phyloP scores from a whole-genome alignment of 2,888 invertebrate genomes.

The Xanthorhoe spadicearia region DNA sequence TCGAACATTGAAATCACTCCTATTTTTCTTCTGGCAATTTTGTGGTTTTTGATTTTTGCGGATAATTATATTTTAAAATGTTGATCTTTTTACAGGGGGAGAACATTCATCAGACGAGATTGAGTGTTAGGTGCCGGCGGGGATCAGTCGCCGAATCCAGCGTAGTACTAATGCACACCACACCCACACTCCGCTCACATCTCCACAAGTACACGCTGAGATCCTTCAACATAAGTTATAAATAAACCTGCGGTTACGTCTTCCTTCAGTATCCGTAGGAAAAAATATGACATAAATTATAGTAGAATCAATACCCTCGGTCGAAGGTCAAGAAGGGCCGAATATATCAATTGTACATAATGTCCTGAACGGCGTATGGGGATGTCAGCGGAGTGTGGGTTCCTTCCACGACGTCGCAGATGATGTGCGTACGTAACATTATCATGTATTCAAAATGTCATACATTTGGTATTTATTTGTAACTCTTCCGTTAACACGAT shows the following conservation, averaged over 20 bases:
- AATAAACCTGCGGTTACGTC: too few relatives aligned
- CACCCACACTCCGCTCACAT: constrained; percentile 43
- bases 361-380: not conserved
- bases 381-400: constrained; percentile 59
- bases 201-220: constrained; percentile 3
- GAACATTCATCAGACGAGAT: constrained; percentile 94
- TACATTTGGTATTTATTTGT: constrained; percentile 54
- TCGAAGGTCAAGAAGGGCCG: not conserved
- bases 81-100: constrained; percentile 87
- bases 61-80: too few relatives aligned
- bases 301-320: not conserved
- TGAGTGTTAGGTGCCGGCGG: constrained; percentile 85
- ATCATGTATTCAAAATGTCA: constrained; percentile 53
- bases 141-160: constrained; percentile 57
- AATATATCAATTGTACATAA: not conserved
- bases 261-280: too few relatives aligned
- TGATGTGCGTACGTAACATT: constrained; percentile 75
- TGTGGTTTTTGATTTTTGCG: too few relatives aligned
- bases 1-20: too few relatives aligned
- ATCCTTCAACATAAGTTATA: not conserved
- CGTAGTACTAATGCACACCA: constrained; percentile 39
- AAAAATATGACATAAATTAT: not conserved
- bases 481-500: constrained; percentile 52
- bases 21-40: too few relatives aligned
- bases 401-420: constrained; percentile 52